phyloP scores from a whole-genome alignment of 2,797 vertebrate species.

The Delichon dasypus region DNA sequence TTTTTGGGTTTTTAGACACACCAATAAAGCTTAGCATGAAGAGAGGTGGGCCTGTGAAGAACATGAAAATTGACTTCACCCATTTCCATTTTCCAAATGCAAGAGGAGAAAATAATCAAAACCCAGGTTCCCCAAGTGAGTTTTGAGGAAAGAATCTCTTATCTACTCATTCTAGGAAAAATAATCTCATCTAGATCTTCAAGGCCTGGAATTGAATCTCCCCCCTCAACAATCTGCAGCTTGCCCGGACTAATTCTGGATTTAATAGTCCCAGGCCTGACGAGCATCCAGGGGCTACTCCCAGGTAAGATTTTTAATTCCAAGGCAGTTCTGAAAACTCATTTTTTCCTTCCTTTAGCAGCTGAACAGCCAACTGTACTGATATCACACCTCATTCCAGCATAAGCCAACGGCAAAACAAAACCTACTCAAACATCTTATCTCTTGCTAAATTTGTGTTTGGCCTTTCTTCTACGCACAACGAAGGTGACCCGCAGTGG shows the following conservation, averaged over 20 bases:
- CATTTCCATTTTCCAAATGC: not conserved
- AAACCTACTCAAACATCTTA: not conserved
- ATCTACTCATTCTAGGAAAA: not conserved
- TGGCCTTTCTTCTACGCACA: not conserved
- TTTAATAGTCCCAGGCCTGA: not conserved
- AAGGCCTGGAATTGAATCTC: not conserved
- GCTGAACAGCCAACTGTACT: not conserved
- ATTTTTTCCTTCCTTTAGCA: not conserved
- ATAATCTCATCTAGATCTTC: not conserved
- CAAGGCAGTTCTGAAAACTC: not conserved
- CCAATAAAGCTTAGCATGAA: not conserved
- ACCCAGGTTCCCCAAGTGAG: not conserved
- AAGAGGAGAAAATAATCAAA: not conserved
- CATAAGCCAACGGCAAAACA: not conserved
- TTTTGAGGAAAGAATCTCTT: not conserved
- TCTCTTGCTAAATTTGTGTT: not conserved
- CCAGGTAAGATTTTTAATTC: not conserved
- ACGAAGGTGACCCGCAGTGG: not conserved
- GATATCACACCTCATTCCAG: not conserved
- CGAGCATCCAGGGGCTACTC: not conserved
- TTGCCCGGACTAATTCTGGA: not conserved
- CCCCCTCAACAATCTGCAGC: not conserved
- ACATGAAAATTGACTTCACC: not conserved
- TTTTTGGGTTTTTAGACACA: not conserved
- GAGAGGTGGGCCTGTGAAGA: not conserved